These are phyloP conservation scores for Atlantisia rogersi DNA, from an alignment of 2,113 vertebrate species.

Conservation along the genomic window DNA sequence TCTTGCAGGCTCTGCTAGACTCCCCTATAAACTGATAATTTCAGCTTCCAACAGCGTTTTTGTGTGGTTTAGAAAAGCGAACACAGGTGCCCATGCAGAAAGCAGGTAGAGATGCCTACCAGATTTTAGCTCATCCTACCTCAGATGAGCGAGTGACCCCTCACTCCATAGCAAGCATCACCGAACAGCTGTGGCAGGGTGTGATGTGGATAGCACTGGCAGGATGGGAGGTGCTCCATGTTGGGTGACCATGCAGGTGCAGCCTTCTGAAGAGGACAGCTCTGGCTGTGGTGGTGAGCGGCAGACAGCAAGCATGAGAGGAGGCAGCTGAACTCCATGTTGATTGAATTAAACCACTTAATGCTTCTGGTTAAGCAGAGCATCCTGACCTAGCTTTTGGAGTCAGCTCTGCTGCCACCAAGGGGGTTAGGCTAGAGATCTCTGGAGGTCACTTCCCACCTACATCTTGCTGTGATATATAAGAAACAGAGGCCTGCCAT, in stretches of 20 bases:
- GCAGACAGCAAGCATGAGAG: not conserved
- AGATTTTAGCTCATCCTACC: not conserved
- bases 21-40: not conserved
- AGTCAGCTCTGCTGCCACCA: not conserved
- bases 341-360: not conserved
- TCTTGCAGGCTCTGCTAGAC: not conserved
- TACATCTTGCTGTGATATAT: fast-evolving
- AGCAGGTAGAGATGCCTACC: not conserved
- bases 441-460: not conserved
- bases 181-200: fast-evolving
- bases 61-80: not conserved
- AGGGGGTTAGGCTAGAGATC: not conserved
- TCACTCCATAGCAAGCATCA: fast-evolving
- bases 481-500: not conserved
- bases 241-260: fast-evolving
- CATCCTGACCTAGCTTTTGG: not conserved
- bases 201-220: not conserved
- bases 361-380: not conserved
- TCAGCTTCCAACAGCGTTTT: not conserved
- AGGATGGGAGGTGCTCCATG: not conserved
- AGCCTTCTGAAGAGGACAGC: not conserved
- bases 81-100: fast-evolving
- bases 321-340: not conserved
- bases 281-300: not conserved
- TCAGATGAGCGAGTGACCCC: fast-evolving